Percentiles rank a stretch among this genome's conserved stretches.
Conservation (phyloP, 1,140 invertebrate genomes). For the Pseudoatta argentina region DNA sequence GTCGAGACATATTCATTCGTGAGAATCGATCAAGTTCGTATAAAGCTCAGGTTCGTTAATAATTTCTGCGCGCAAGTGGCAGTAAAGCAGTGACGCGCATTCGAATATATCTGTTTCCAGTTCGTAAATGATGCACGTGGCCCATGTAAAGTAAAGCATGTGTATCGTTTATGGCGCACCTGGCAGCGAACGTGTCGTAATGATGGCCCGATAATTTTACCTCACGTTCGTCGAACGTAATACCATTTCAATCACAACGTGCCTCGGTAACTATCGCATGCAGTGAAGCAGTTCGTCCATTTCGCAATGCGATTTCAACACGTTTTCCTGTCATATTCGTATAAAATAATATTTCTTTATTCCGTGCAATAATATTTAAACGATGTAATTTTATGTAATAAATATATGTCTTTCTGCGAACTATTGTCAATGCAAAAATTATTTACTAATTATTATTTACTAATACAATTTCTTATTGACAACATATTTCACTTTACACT, state of each 20-base stretch:
- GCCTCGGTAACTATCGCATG: not conserved
- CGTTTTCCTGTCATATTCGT: not conserved
- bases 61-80: constrained; percentile 27
- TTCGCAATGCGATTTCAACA: not conserved
- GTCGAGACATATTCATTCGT: constrained; percentile 18
- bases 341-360: constrained; percentile 3
- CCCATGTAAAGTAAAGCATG: constrained; percentile 43
- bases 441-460: no score
- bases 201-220: constrained; percentile 51
- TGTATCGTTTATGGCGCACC: constrained; percentile 63
- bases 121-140: constrained; percentile 66
- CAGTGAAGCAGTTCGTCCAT: not conserved
- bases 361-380: not conserved
- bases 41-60: constrained; percentile 53
- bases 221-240: constrained; percentile 6
- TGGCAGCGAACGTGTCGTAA: constrained; percentile 62
- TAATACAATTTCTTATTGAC: no score
- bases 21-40: constrained; percentile 52
- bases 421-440: not conserved
- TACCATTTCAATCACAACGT: constrained; percentile 12
- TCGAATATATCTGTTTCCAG: constrained; percentile 35
- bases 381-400: not conserved
- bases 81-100: not conserved
- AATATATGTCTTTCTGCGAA: not conserved
- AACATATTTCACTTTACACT: no score